Evolutionary conservation across 2,888 invertebrate genomes (phyloP), one percentile per base, ranked within the genome.

Genomic region (Petrophora chlorosata): DNA sequence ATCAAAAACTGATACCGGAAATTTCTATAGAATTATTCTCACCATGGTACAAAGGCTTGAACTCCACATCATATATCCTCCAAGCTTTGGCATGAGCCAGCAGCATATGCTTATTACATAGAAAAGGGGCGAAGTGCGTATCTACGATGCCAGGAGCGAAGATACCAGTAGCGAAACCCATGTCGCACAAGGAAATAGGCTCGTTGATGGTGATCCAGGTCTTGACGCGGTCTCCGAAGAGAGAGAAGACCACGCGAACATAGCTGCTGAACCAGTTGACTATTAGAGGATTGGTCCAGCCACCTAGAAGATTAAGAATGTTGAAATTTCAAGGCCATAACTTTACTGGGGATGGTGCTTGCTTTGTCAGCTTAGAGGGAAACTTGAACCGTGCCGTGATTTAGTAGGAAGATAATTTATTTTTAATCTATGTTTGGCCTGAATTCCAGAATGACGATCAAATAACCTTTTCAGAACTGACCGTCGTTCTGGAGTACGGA

Each of bases 121-220:
- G 8, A 10, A 56, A 64, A 1, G 49, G 29, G 0, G 55, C 62
- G 0, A 63, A 8, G 14, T 33, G 32, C 1, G 15, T 8, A 2
- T 60, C 56, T 0, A 51, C 10, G 0, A 63, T 0, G 2, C 52
- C 58, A 0, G 70, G 70, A 0, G 63, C 61, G 0, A 25, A 0
- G 0, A 15, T 10, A 0, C 29, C 25, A 0, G 26, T 32, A 1
- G 0, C 19, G 38, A 58, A 69, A 0, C 40, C 42, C 0, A 12
- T 9, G 0, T 67, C 67, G 13, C 71, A 72, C 0, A 61, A 9
- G 0, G 44, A 32, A 0, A 72, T 66, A 0, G 94, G 94, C 61
- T 95, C 95, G 69, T 95, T 95, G 42, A 95, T 88, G 0, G 95
- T 95, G 0, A 94, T 88, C 94, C 94, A 95, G 30, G 86, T 78